Evolutionary conservation across 1,140 invertebrate species (phyloP), one percentile per base, ranked within the genome.

Genomic region (Pseudomyrmex sp.): DNA sequence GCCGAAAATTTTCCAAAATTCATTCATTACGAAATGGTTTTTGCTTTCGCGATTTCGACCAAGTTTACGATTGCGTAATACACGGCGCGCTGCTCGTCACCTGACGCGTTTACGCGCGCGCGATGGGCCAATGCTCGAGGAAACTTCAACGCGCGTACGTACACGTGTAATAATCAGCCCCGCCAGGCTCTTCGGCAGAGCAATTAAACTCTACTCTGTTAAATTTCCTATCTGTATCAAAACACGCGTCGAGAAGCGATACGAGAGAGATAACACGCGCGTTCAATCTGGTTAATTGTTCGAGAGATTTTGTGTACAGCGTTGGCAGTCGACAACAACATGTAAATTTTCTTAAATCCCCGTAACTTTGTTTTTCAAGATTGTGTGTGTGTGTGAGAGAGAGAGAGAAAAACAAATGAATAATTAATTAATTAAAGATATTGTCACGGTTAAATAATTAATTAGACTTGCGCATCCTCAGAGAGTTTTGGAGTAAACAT

Each of bases 1-100:
- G 18, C 15, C 76, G 44, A 46, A 80, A 70, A 63, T 68, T 54
- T 15, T 15, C 12, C 5, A 66, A 77, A 77, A 77, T 77, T 68
- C 44, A 9, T 58, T 77, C 54, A 70, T 72, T 72, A 72, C 50
- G 50, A 80, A 80, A 72, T 80, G 5, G 58, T 80, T 59, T 35
- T 61, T 44, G 54, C 54, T 70, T 50, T 13, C 54, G 20, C 20
- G 50, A 72, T 72, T 72, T 48, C 44, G 65, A 35, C 10, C 65
- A 44, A 13, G 26, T 72, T 59, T 58, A 58, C 35, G 35, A 35
- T 35, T 35, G 7, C 35, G 5, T 35, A 35, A 35, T 35, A 1
- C 7, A 35, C 35, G 35, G 7, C 35, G 35, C 35, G 35, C 35
- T 5, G 35, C 35, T 35, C 35, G 35, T 5, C 35, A 7, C 5